Percentiles rank a stretch among this genome's conserved stretches.
These are phyloP conservation scores for Autographa pulchrina DNA, from an alignment of 2,888 invertebrate genomes.

Conservation along the genomic window DNA sequence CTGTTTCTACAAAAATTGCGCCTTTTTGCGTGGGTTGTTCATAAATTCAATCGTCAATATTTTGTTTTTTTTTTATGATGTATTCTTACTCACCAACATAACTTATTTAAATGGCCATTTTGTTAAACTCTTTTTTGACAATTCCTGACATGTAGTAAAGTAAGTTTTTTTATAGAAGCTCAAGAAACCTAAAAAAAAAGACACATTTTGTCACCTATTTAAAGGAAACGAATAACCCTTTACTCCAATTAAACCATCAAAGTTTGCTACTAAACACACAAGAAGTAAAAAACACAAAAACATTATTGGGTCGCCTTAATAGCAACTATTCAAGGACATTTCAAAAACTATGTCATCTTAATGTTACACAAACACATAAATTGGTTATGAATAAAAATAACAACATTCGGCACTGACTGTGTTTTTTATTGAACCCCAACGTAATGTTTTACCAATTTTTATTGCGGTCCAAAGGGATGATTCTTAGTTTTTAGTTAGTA, in stretches of 20 bases:
- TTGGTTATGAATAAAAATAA: slow-evolving; percentile 61
- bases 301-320: slow-evolving; percentile 29
- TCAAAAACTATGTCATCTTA: slow-evolving; percentile 53
- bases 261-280: slow-evolving; percentile 42
- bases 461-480: slow-evolving; percentile 39
- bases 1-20: background rate
- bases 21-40: background rate
- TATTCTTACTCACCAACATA: background rate
- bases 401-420: slow-evolving; percentile 28
- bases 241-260: slow-evolving; percentile 23
- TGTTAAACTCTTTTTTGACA: background rate
- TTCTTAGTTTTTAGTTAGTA: slow-evolving; percentile 14
- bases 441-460: slow-evolving; percentile 46
- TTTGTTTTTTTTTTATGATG: background rate
- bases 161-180: background rate
- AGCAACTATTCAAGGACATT: slow-evolving; percentile 32
- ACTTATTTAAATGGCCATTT: background rate
- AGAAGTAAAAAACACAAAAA: slow-evolving; percentile 12
- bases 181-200: background rate
- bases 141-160: background rate
- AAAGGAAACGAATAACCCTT: slow-evolving; percentile 24
- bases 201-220: slow-evolving; percentile 9
- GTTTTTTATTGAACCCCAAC: slow-evolving; percentile 50
- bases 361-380: slow-evolving; percentile 74
- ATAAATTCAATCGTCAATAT: background rate